phyloP scores from a whole-genome alignment of 2,797 vertebrate species.

The Eleutherodactylus coqui region DNA sequence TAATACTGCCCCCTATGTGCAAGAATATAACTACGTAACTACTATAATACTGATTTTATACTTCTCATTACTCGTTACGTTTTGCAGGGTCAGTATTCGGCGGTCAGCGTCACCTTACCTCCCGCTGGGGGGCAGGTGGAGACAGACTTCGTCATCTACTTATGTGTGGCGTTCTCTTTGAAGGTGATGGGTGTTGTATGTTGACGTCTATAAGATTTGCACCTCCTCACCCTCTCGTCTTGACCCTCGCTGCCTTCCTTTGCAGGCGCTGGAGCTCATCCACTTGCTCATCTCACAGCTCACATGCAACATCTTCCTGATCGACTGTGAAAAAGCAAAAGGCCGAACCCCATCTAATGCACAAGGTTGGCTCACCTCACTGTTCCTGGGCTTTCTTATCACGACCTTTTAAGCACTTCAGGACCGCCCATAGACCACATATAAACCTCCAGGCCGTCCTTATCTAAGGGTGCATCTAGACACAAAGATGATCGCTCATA shows the following conservation, averaged over 20 bases:
- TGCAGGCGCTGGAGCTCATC: constrained; percentile 63
- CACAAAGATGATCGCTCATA: no score
- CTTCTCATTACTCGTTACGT: background rate
- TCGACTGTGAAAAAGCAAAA: constrained; percentile 65
- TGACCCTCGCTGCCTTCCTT: constrained; percentile 1
- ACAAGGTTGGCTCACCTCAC: constrained; percentile 19
- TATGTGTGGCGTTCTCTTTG: constrained; percentile 64
- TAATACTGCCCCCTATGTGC: background rate
- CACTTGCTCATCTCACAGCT: constrained; percentile 58
- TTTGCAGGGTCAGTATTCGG: constrained; percentile 65
- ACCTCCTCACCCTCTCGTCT: background rate
- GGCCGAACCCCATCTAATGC: background rate
- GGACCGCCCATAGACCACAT: no score
- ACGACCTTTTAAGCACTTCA: no score
- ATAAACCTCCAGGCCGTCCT: no score
- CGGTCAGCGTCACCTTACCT: constrained; percentile 64
- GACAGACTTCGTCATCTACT: constrained; percentile 66
- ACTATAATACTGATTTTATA: background rate
- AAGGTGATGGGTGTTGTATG: constrained; percentile 61
- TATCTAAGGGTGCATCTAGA: no score
- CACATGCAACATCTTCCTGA: constrained; percentile 59
- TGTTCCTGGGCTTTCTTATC: background rate
- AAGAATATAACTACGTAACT: background rate
- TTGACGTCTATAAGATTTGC: background rate
- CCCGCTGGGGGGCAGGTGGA: constrained; percentile 65